phyloP scores from a whole-genome alignment of 2,888 invertebrate species.

The Fragum sueziense region DNA sequence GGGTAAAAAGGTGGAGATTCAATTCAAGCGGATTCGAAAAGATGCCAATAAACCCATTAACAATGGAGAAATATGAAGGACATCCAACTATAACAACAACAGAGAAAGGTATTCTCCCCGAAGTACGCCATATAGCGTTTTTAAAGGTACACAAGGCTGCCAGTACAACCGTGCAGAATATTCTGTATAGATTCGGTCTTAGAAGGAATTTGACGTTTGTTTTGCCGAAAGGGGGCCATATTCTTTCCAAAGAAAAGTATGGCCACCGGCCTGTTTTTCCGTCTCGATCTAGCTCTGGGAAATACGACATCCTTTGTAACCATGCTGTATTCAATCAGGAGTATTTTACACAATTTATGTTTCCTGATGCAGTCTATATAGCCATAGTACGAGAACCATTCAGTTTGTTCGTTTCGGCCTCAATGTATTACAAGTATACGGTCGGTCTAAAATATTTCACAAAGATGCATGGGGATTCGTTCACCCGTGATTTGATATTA shows the following conservation, averaged over 20 bases:
- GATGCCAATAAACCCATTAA: too few species aligned
- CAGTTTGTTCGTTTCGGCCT: not conserved
- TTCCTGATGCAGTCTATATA: not conserved
- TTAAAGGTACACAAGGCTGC: constrained; percentile 40
- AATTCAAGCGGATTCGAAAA: too few species aligned
- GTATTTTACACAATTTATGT: not conserved
- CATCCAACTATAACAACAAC: too few species aligned
- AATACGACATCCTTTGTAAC: constrained; percentile 7
- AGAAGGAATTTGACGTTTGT: constrained; percentile 31
- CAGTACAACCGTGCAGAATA: constrained; percentile 36
- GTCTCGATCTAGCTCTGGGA: not conserved
- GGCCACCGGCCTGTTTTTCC: not conserved
- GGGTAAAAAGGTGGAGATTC: too few species aligned
- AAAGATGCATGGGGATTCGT: not conserved
- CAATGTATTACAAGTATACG: not conserved
- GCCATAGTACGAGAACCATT: too few species aligned
- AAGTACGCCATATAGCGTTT: constrained; percentile 27
- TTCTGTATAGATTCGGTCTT: constrained; percentile 25
- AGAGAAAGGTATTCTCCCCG: not conserved
- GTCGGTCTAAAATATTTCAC: not conserved
- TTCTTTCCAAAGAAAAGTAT: constrained; percentile 7
- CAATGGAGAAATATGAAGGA: too few species aligned
- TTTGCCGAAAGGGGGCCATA: not conserved
- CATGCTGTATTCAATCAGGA: not conserved
- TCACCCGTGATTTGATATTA: not conserved